Evolutionary conservation across 2,888 invertebrate genomes (phyloP), one percentile per base, ranked within the genome.

Genomic region (Branchellion lobata): DNA sequence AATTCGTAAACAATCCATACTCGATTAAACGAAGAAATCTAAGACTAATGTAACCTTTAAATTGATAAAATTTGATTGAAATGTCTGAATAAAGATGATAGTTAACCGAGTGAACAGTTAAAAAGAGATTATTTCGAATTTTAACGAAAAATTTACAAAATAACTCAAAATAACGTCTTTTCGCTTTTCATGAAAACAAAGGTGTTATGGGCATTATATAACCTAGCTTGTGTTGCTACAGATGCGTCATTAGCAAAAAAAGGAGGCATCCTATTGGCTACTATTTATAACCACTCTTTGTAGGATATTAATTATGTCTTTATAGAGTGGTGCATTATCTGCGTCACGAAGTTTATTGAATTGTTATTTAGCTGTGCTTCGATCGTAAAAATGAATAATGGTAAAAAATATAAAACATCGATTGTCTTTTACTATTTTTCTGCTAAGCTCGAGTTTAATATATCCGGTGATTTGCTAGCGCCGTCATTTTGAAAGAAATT

Each of bases 141-240:
- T 57, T 57, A 57, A 57, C 61, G 61, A 57, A 57, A 57, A 57
- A 57, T n/a, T 3, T 57, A 5, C 5, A 57, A 57, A 18, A 24
- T 14, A n/a, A 24, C 61, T 24, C 5, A 18, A 57, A 57, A 18
- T 14, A 57, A 18, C 21, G 24, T n/a, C n/a, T 57, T 57, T 57
- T 57, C 61, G 61, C 5, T n/a, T 57, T 24, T 24, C 21, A 57
- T 14, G 61, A 57, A 57, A 57, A 57, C 61, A 57, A 57, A 57
- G 61, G 61, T 57, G 61, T 57, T 57, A 57, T n/a, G 21, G 21
- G 24, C n/a, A n/a, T 57, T 57, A 57, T 18, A 57, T 57, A 57
- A 3, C 5, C 61, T 57, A n/a, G 61, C 24, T 57, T 5, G 61
- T 57, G 61, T 57, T 57, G 61, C 61, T 57, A 24, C 11, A 3